Percentiles rank a stretch among this genome's conserved stretches.
Conservation (phyloP, 1,140 invertebrate genomes). For the Heliothis virescens region DNA sequence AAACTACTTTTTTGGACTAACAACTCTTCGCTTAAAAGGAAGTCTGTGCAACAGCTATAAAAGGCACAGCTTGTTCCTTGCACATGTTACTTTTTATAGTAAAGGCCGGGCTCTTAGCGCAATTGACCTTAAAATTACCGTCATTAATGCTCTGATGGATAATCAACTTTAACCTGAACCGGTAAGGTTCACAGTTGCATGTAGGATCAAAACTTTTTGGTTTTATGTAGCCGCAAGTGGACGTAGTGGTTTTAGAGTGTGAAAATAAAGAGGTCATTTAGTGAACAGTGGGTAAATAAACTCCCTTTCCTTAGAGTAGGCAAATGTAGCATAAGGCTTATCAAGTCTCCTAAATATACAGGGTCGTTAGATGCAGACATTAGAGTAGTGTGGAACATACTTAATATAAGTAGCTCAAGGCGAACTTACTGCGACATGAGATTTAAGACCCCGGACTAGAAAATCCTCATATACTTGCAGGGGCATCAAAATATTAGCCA, state of each 20-base stretch:
- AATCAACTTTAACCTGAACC: constrained; percentile 7
- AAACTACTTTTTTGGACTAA: too few relatives aligned
- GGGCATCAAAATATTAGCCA: too few relatives aligned
- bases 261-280: not conserved
- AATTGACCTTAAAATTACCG: constrained; percentile 27
- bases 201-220: not conserved
- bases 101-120: constrained; percentile 7
- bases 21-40: constrained; percentile 1
- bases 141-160: not conserved
- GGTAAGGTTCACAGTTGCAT: constrained; percentile 2
- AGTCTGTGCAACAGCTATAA: constrained; percentile 9
- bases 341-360: too few relatives aligned
- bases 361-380: not conserved
- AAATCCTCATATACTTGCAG: too few relatives aligned
- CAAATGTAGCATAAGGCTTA: too few relatives aligned
- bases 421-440: not conserved
- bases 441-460: not conserved
- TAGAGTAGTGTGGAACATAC: not conserved
- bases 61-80: constrained; percentile 2
- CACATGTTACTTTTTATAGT: constrained; percentile 40
- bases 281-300: not conserved
- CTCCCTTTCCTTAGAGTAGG: too few relatives aligned
- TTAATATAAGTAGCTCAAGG: not conserved
- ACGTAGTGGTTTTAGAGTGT: not conserved
- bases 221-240: not conserved